Conservation (phyloP, 2,797 vertebrate genomes). For the Betta splendens region DNA sequence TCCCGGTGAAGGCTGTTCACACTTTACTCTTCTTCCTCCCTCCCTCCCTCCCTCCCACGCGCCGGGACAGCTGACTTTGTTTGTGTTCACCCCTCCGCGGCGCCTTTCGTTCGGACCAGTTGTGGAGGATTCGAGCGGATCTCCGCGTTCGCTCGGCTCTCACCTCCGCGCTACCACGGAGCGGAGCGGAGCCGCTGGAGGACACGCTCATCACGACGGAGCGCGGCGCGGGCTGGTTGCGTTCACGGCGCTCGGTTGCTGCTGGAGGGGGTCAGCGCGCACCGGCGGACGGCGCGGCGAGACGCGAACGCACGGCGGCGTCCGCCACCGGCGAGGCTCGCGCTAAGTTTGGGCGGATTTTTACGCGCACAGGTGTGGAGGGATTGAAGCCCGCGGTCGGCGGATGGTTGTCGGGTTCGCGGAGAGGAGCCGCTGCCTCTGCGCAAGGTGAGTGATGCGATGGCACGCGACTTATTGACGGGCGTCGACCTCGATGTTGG, state of each 20-base stretch:
- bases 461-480: slow-evolving; percentile 24
- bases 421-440: slow-evolving; percentile 68
- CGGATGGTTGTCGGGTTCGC: slow-evolving; percentile 70
- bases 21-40: slow-evolving; percentile 21
- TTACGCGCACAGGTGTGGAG: slow-evolving; percentile 62
- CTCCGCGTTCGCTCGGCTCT: slow-evolving; percentile 20
- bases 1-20: slow-evolving; percentile 52
- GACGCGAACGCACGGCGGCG: neutral
- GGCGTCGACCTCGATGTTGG: neutral
- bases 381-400: slow-evolving; percentile 50
- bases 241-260: neutral
- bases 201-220: slow-evolving; percentile 63
- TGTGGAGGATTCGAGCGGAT: slow-evolving; percentile 60
- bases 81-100: neutral
- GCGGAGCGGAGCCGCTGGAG: slow-evolving; percentile 46
- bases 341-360: slow-evolving; percentile 63
- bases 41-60: neutral
- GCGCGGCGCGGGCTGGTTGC: slow-evolving; percentile 33
- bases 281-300: slow-evolving; percentile 8
- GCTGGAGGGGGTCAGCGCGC: slow-evolving; percentile 9
- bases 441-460: slow-evolving; percentile 74
- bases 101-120: slow-evolving; percentile 36
- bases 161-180: slow-evolving; percentile 39
- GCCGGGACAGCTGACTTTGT: neutral
- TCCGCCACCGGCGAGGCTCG: neutral